Percentiles rank a stretch among this genome's conserved stretches.
Evolutionary conservation across 1,140 invertebrate species (phyloP).

Genomic region (Metopolophium dirhodum): DNA sequence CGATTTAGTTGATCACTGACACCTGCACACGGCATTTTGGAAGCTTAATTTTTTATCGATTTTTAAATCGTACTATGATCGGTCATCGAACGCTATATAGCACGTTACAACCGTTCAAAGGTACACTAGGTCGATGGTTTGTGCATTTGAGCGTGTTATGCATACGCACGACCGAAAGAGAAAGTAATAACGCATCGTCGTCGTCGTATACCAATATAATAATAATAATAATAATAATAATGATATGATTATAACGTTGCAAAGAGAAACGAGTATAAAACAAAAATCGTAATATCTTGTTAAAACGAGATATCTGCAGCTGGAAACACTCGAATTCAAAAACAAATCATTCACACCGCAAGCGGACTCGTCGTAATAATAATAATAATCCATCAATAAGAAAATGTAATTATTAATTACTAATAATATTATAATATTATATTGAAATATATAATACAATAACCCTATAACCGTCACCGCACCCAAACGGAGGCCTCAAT

Average conservation of each 20-base stretch:
- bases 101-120: constrained; percentile 4
- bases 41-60: neutral
- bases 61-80: neutral
- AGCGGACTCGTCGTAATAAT: neutral
- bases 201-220: neutral
- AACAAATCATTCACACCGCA: neutral
- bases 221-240: constrained; percentile 21
- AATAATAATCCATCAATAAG: neutral
- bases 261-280: constrained; percentile 40
- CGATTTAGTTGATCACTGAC: neutral
- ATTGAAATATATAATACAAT: neutral
- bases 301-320: neutral
- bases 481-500: constrained; percentile 1
- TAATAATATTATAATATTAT: neutral
- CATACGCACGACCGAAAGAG: constrained; percentile 2
- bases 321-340: neutral
- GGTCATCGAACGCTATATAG: neutral
- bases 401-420: neutral
- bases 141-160: constrained; percentile 21
- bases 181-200: constrained; percentile 28
- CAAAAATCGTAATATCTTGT: constrained; percentile 19
- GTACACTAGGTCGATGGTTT: neutral
- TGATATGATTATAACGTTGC: constrained; percentile 30
- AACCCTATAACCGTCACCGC: neutral
- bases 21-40: neutral